These are phyloP conservation scores for Campylorhamphus procurvoides DNA, from an alignment of 2,113 vertebrate species.

Conservation along the genomic window DNA sequence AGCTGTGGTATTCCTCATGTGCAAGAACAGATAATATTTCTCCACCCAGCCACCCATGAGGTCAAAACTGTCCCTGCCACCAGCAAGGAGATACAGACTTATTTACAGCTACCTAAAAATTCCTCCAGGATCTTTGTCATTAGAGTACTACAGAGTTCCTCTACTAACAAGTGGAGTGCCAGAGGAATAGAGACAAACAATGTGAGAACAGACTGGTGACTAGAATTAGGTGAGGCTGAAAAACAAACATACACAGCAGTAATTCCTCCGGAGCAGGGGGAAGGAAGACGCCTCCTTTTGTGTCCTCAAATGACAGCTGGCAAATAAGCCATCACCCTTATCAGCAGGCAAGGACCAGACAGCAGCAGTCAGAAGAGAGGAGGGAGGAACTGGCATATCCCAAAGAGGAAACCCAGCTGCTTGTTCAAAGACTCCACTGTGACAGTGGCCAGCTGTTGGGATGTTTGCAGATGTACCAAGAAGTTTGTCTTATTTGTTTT, in stretches of 20 bases:
- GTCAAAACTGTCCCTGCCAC: background rate
- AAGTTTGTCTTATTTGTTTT: background rate
- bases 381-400: background rate
- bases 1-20: background rate
- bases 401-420: background rate
- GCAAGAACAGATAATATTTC: background rate
- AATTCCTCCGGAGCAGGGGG: background rate
- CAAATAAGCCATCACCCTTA: background rate
- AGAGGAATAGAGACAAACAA: background rate
- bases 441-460: background rate
- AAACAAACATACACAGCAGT: accelerated
- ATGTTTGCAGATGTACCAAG: background rate
- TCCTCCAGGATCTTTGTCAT: background rate
- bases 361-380: background rate
- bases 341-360: background rate
- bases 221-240: background rate
- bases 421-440: background rate
- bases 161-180: background rate
- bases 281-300: background rate
- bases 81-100: background rate
- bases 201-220: background rate
- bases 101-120: background rate
- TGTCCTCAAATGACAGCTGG: background rate
- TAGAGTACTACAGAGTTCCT: background rate
- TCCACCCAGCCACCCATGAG: background rate